Conservation (phyloP, 1,140 invertebrate species). For the Phymorhynchus buccinoides region DNA sequence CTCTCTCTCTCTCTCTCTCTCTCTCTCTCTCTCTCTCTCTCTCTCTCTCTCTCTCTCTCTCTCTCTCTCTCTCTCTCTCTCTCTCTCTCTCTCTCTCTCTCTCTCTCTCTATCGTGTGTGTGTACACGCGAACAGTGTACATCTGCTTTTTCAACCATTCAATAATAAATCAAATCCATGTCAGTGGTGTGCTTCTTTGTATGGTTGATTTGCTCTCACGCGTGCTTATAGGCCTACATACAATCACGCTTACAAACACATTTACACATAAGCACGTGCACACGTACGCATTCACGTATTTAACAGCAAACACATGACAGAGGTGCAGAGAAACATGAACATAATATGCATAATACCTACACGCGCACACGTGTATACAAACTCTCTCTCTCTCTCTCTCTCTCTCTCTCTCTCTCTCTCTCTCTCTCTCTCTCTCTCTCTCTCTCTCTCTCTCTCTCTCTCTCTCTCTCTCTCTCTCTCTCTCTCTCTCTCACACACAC, state of each 20-base stretch:
- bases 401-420: too few species aligned
- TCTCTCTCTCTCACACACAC: not conserved
- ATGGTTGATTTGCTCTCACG: too few species aligned
- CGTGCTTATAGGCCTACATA: not conserved
- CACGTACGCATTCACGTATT: not conserved
- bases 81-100: not conserved
- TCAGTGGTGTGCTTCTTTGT: too few species aligned
- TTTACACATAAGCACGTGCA: not conserved
- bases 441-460: too few species aligned
- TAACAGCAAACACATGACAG: too few species aligned
- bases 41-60: not conserved
- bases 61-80: not conserved
- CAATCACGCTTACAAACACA: not conserved
- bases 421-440: too few species aligned
- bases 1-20: not conserved
- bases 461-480: too few species aligned
- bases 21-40: not conserved
- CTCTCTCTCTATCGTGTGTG: not conserved
- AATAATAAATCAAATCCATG: too few species aligned
- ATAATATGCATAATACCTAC: not conserved
- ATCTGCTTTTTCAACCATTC: too few species aligned
- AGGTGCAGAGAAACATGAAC: not conserved
- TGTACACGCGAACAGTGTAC: too few species aligned
- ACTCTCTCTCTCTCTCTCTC: too few species aligned
- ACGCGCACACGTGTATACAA: not conserved